A percentile compares a stretch with the other conserved stretches of the same genome.
These are phyloP conservation scores for Liasis olivaceus DNA, from an alignment of 2,797 vertebrate genomes.

Conservation along the genomic window DNA sequence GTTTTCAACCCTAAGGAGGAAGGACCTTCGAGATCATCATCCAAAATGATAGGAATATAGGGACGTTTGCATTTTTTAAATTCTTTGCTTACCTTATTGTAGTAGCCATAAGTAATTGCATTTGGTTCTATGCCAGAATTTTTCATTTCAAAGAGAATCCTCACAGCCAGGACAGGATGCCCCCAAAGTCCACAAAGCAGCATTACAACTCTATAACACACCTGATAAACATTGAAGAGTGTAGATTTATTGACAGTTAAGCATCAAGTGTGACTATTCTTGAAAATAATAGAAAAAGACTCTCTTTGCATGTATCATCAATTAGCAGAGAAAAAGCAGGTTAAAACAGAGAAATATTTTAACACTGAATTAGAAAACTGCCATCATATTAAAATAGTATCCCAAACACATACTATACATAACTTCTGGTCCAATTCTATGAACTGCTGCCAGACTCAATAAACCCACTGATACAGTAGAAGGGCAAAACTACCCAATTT, in stretches of 20 bases:
- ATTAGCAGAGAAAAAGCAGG: conserved; percentile 41
- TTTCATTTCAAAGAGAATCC: conserved; percentile 96
- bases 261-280: background rate
- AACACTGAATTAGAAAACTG: background rate
- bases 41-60: background rate
- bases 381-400: background rate
- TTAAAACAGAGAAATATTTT: background rate
- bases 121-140: conserved; percentile 92
- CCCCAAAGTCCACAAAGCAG: conserved; percentile 94
- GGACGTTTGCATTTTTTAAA: background rate
- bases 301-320: background rate
- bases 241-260: conserved; percentile 5
- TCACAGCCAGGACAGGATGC: conserved; percentile 93
- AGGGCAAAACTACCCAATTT: background rate
- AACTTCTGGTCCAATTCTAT: background rate
- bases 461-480: background rate
- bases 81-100: conserved; percentile 79
- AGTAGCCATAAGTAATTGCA: conserved; percentile 95
- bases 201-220: conserved; percentile 97
- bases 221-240: conserved; percentile 72
- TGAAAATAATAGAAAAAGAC: background rate
- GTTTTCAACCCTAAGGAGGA: background rate
- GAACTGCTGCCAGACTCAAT: background rate
- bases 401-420: background rate
- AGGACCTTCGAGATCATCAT: background rate